Evolutionary conservation across 2,888 invertebrate species (phyloP).

Genomic region (Acronicta aceris): DNA sequence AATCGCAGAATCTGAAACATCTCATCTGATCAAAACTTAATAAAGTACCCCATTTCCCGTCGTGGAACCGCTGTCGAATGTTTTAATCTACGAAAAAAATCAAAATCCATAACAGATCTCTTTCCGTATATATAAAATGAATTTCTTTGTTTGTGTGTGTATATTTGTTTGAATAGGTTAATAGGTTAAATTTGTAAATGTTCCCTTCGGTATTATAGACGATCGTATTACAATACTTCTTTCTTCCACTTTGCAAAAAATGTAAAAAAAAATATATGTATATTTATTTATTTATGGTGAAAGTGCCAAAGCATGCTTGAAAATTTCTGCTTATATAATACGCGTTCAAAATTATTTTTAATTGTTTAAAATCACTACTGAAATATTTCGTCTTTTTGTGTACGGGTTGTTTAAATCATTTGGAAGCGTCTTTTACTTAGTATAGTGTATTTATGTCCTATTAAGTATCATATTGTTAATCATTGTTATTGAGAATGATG

Average conservation of each 20-base stretch:
- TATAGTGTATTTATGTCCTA: neutral
- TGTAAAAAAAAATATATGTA: slow-evolving; percentile 49
- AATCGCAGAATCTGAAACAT: slow-evolving; percentile 6
- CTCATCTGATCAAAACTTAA: slow-evolving; percentile 22
- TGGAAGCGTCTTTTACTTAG: neutral
- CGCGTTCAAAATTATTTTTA: slow-evolving; percentile 54
- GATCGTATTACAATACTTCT: slow-evolving; percentile 56
- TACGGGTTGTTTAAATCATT: slow-evolving; percentile 47
- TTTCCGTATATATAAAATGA: slow-evolving; percentile 63
- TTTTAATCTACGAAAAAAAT: slow-evolving; percentile 44
- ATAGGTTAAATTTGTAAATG: slow-evolving; percentile 86
- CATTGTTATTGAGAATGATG: neutral
- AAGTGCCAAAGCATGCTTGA: slow-evolving; percentile 80
- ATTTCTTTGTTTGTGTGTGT: slow-evolving; percentile 79
- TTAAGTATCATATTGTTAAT: slow-evolving; percentile 6
- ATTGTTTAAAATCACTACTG: slow-evolving; percentile 41
- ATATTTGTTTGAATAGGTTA: slow-evolving; percentile 85
- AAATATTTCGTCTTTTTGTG: slow-evolving; percentile 37
- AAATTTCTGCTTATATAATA: slow-evolving; percentile 49
- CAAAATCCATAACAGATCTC: slow-evolving; percentile 71
- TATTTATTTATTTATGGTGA: slow-evolving; percentile 69
- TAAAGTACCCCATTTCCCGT: slow-evolving; percentile 22
- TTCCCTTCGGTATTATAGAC: slow-evolving; percentile 63
- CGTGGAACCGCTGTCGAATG: slow-evolving; percentile 12
- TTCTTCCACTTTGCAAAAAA: slow-evolving; percentile 65